These are phyloP conservation scores for Edolisoma coerulescens DNA, from an alignment of 2,113 vertebrate species.

Conservation along the genomic window DNA sequence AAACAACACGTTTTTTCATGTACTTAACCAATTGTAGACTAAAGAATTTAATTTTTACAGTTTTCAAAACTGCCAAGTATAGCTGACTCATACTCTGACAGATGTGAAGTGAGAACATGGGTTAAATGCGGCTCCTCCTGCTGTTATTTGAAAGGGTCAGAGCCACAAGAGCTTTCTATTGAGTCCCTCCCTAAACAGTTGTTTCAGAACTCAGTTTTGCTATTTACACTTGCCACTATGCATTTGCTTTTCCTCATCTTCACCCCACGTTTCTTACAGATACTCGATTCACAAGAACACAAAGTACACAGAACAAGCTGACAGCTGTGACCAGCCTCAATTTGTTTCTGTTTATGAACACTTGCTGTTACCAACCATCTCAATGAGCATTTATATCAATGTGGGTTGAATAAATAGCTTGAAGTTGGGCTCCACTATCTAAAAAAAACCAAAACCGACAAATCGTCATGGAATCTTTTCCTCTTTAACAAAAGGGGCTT, in stretches of 20 bases:
- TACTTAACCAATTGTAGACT: not conserved
- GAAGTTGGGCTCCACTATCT: not conserved
- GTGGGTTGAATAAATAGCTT: not conserved
- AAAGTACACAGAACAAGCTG: not conserved
- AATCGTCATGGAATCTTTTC: not conserved
- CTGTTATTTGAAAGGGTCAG: not conserved
- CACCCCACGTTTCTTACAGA: slow-evolving; percentile 2
- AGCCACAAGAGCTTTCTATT: not conserved
- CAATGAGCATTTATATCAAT: not conserved
- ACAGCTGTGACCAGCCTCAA: slow-evolving; percentile 42
- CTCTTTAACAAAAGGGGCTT: not conserved
- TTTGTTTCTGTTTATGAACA: slow-evolving; percentile 40
- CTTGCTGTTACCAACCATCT: not conserved
- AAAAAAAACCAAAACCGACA: not conserved
- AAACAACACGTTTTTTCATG: not conserved
- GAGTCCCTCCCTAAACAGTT: slow-evolving; percentile 8
- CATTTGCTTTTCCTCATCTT: slow-evolving; percentile 45
- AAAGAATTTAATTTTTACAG: not conserved
- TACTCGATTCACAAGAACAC: slow-evolving; percentile 50
- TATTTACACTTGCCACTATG: slow-evolving; percentile 10
- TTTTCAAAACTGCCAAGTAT: not conserved
- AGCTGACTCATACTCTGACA: not conserved
- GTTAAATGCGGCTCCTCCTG: not conserved
- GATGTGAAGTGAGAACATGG: not conserved
- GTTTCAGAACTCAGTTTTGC: slow-evolving; percentile 4